Percentiles rank a stretch among this genome's conserved stretches.
Evolutionary conservation across 2,113 vertebrate genomes (phyloP).

Genomic region (Mesembrinibis cayennensis): DNA sequence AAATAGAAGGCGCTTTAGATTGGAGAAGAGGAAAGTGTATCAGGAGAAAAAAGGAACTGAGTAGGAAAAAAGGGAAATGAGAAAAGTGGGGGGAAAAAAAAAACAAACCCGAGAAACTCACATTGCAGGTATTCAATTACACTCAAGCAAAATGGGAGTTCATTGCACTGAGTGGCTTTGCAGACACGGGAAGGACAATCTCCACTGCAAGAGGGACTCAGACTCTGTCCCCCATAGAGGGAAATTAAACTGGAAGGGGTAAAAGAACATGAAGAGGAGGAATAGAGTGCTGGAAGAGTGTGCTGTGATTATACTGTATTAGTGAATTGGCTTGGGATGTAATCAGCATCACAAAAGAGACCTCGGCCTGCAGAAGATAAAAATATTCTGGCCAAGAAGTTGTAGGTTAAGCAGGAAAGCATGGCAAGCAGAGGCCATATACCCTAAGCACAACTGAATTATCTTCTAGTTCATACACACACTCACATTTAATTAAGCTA

Average conservation of each 20-base stretch:
- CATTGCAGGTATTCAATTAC: not conserved
- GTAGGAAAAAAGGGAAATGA: not conserved
- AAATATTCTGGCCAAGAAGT: not conserved
- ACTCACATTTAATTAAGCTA: constrained; percentile 25
- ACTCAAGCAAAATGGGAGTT: not conserved
- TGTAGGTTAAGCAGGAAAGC: not conserved
- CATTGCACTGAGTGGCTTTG: not conserved
- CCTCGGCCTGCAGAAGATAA: not conserved
- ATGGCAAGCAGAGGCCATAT: not conserved
- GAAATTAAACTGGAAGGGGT: not conserved
- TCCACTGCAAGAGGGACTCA: not conserved
- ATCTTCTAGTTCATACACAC: not conserved
- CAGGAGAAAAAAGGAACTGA: not conserved
- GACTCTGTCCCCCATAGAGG: not conserved
- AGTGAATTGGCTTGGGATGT: not conserved
- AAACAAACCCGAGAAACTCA: not conserved
- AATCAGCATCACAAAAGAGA: not conserved
- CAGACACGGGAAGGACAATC: not conserved
- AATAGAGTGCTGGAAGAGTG: not conserved
- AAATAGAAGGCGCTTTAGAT: not conserved
- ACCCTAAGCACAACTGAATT: constrained; percentile 10
- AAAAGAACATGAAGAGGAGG: not conserved
- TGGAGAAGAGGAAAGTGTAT: not conserved
- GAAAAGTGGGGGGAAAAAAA: fast-evolving
- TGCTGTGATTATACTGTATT: not conserved